phyloP scores from a whole-genome alignment of 1,140 invertebrate genomes.

The Gonatopus flavifemur region DNA sequence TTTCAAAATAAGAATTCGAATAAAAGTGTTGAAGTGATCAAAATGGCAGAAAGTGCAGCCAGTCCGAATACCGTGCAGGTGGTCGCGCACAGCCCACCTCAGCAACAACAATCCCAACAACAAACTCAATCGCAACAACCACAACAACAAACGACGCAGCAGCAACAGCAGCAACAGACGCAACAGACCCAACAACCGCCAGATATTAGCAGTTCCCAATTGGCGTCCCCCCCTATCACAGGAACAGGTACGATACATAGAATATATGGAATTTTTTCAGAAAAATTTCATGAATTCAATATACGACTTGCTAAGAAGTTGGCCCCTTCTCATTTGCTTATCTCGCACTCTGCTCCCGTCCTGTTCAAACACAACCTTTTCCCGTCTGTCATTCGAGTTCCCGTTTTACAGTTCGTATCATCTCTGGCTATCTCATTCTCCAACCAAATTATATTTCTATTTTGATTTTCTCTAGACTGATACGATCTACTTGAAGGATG shows the following conservation, averaged over 20 bases:
- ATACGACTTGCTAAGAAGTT: too few species aligned
- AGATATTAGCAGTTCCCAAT: constrained; percentile 55
- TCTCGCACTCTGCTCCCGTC: too few species aligned
- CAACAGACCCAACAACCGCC: constrained; percentile 44
- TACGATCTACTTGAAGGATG: too few species aligned
- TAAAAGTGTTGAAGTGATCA: neutral
- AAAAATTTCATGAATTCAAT: constrained; percentile 2
- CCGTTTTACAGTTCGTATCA: too few species aligned
- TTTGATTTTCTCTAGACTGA: too few species aligned
- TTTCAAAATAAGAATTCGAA: neutral
- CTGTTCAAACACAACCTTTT: too few species aligned
- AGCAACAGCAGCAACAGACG: constrained; percentile 26
- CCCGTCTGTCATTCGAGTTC: too few species aligned
- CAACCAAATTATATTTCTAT: too few species aligned
- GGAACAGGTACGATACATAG: constrained; percentile 57
- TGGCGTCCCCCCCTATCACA: constrained; percentile 55
- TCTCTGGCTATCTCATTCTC: too few species aligned
- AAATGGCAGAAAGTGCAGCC: constrained; percentile 54
- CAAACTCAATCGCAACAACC: constrained; percentile 26
- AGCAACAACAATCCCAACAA: constrained; percentile 15
- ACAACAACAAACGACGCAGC: constrained; percentile 26
- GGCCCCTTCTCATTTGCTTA: neutral
- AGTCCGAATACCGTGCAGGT: constrained; percentile 44
- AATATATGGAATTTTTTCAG: too few species aligned
- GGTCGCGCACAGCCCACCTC: constrained; percentile 38